Base-by-base conservation (phyloP, 2,113 vertebrate species). In the Prietella phreatophila region DNA sequence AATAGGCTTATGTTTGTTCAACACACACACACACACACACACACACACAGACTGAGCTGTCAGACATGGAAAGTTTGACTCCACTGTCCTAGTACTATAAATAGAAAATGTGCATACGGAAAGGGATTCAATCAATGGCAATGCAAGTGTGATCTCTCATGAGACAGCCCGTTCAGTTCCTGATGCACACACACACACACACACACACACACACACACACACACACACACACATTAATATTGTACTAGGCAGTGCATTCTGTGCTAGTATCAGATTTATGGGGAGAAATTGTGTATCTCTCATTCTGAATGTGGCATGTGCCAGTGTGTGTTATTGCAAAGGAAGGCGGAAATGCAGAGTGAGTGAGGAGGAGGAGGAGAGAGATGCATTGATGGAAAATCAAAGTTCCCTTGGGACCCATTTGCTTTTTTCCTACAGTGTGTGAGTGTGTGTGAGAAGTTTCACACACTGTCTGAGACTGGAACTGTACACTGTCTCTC, bases 21-120 rank as follows among this genome's bases (percentile, higher is more conserved):
- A 36, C 65, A 75, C 86, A 75, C 67, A 67, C 73, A 85, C 82
- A 83, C 69, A 55, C 80, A 82, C 89, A 81, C 78, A 67, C 69
- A 79, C 81, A 86, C 33, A 30, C 78, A 83, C 60, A 75, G n/a
- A 25, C n/a, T 67, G 60, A 63, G 78, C 88, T 85, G 67, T 88
- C 83, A 89, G 83, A 88, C 86, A 88, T 86, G 86, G 88, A 89
- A 89, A 91, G 73, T 91, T 91, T 91, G 82, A 91, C 88, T 81
- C 73, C 55, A 82, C 86, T 89, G 86, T 82, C 88, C 88, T 91
- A 88, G 55, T 89, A 86, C 82, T 89, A 91, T 88, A 88, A 88
- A 89, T 91, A 88, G 84, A 88, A 88, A 60, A 55, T 61, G 33
- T 84, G 84, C 71, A 75, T 79, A 67, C n/a, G 58, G 67, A 89